phyloP scores from a whole-genome alignment of 2,113 vertebrate genomes.

The Epinephelus fuscoguttatus region DNA sequence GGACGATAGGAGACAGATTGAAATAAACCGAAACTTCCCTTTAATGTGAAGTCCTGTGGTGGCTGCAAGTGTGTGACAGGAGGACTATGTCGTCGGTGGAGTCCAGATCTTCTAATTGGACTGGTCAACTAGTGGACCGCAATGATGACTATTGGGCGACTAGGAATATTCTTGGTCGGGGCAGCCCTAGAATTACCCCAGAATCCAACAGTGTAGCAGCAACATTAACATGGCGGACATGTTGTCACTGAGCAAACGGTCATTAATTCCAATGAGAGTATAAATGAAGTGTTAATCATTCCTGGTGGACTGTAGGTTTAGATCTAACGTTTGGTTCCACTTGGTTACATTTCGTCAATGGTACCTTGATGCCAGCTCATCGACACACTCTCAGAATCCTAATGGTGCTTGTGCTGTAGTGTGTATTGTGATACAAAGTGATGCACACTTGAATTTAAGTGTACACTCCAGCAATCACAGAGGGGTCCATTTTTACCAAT shows the following conservation, averaged over 20 bases:
- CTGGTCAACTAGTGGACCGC: too few species aligned
- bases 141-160: too few species aligned
- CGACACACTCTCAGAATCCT: conserved; percentile 30
- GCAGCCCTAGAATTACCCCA: neutral
- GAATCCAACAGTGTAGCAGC: neutral
- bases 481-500: conserved; percentile 11
- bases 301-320: conserved; percentile 22
- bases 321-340: conserved; percentile 52
- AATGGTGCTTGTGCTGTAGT: conserved; percentile 3
- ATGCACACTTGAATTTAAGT: conserved; percentile 8
- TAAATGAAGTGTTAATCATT: conserved; percentile 47
- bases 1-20: too few species aligned
- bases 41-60: too few species aligned
- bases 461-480: neutral
- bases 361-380: conserved; percentile 32
- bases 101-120: too few species aligned
- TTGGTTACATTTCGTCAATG: conserved; percentile 43
- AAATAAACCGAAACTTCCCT: too few species aligned
- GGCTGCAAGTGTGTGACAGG: too few species aligned
- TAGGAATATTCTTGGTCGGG: too few species aligned
- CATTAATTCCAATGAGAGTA: conserved; percentile 40
- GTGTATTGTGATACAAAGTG: conserved; percentile 8
- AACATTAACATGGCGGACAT: conserved; percentile 20
- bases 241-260: conserved; percentile 9
- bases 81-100: too few species aligned